Evolutionary conservation across 2,888 invertebrate genomes (phyloP).

Genomic region (Habrosyne pyritoides): DNA sequence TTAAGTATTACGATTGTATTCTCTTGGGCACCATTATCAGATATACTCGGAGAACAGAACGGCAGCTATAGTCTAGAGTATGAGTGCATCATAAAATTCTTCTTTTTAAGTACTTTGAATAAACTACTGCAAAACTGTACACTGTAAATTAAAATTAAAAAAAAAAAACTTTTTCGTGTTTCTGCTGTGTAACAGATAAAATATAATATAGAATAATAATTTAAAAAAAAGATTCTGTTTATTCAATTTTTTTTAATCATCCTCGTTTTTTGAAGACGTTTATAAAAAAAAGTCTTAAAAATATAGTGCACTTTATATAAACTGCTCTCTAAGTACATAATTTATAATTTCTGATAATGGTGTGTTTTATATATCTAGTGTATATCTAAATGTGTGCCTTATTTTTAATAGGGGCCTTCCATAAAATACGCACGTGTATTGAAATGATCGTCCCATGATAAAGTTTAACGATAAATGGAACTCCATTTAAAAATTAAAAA

Average conservation of each 20-base stretch:
- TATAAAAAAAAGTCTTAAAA: too few species aligned
- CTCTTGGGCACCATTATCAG: neutral
- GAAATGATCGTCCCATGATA: neutral
- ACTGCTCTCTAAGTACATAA: neutral
- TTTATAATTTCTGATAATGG: neutral
- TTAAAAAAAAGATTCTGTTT: neutral
- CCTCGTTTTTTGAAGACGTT: too few species aligned
- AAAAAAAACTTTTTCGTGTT: too few species aligned
- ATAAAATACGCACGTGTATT: neutral
- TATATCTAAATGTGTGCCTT: neutral
- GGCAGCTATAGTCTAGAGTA: too few species aligned
- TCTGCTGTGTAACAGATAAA: too few species aligned
- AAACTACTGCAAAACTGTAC: too few species aligned
- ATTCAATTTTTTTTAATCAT: too few species aligned
- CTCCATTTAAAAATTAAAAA: neutral
- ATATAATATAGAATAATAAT: neutral
- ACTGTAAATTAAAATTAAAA: too few species aligned
- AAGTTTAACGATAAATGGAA: neutral
- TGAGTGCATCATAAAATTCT: too few species aligned
- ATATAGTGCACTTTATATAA: neutral
- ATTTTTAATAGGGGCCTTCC: neutral
- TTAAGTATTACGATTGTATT: constrained; percentile 8
- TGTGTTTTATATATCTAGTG: neutral
- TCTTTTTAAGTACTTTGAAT: too few species aligned
- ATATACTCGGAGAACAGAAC: too few species aligned